A percentile compares a stretch with the other conserved stretches of the same genome.
These are phyloP conservation scores for Pocillopora meandrina DNA, from an alignment of 92 coral and sea anemone genomes.

Conservation along the genomic window DNA sequence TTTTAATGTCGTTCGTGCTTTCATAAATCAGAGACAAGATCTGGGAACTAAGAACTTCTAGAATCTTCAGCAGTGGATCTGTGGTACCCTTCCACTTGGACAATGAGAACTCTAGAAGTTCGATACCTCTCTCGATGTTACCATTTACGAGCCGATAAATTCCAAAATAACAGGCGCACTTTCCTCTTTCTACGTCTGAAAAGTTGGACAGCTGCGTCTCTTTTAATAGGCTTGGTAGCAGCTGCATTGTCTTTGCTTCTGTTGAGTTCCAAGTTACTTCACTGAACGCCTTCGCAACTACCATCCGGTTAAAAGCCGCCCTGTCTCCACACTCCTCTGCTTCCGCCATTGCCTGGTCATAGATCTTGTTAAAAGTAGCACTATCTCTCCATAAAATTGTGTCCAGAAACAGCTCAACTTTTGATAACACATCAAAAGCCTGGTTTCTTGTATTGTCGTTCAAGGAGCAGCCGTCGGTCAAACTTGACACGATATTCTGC, in stretches of 20 bases:
- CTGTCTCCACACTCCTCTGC: not conserved
- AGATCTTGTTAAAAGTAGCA: slow-evolving; percentile 3
- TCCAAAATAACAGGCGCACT: not conserved
- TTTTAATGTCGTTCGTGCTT: not conserved
- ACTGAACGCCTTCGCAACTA: slow-evolving; percentile 10
- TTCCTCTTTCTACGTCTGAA: not conserved
- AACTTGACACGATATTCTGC: not conserved
- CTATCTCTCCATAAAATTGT: slow-evolving; percentile 11
- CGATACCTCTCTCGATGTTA: not conserved
- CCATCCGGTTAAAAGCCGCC: not conserved
- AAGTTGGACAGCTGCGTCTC: not conserved
- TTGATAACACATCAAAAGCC: not conserved
- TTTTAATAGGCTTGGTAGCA: not conserved
- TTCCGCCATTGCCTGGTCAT: not conserved
- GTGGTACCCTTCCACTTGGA: not conserved
- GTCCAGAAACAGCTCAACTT: slow-evolving; percentile 2
- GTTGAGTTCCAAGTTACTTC: slow-evolving; percentile 5
- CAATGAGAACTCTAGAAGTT: not conserved
- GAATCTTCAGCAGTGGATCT: not conserved
- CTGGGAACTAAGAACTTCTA: not conserved
- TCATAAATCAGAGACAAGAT: not conserved
- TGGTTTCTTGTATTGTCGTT: not conserved
- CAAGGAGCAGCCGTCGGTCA: not conserved
- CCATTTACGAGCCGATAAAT: slow-evolving; percentile 9
- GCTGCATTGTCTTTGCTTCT: not conserved